Evolutionary conservation across 2,888 invertebrate genomes (phyloP).

Genomic region (Pollenia griseotomentosa): DNA sequence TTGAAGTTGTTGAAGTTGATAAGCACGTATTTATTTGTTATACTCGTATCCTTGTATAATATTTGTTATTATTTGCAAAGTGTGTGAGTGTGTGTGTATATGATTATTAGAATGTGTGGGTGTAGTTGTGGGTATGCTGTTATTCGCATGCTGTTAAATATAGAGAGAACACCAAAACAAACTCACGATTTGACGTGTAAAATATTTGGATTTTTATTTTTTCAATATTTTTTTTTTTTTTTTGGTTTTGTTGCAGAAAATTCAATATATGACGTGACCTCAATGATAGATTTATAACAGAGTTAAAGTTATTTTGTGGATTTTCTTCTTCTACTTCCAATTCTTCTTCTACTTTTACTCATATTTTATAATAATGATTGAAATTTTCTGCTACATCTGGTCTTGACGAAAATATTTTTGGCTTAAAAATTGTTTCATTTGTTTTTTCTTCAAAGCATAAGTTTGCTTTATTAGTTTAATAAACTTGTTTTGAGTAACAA

Average conservation of each 20-base stretch:
- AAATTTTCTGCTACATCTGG: constrained; percentile 23
- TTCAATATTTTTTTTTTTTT: constrained; percentile 32
- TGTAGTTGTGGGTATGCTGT: background rate
- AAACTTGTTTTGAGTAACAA: constrained; percentile 40
- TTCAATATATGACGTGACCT: constrained; percentile 78
- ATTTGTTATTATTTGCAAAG: constrained; percentile 26
- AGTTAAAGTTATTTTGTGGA: constrained; percentile 50
- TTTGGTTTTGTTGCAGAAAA: constrained; percentile 69
- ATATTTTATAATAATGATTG: constrained; percentile 55
- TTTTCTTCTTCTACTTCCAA: constrained; percentile 1
- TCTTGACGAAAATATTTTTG: constrained; percentile 17
- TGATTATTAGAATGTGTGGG: background rate
- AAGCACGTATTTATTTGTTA: constrained; percentile 73
- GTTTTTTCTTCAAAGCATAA: background rate
- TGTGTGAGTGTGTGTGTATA: background rate
- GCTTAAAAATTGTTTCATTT: constrained; percentile 15
- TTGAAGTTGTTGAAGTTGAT: constrained; percentile 56
- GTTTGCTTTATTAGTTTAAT: constrained; percentile 18
- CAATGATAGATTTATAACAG: constrained; percentile 75
- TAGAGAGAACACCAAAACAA: constrained; percentile 53
- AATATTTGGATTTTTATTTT: constrained; percentile 50
- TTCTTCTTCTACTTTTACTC: background rate
- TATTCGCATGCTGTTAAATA: background rate
- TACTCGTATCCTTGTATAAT: constrained; percentile 65
- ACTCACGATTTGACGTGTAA: constrained; percentile 69